These are phyloP conservation scores for Iphiclides podalirius DNA, from an alignment of 2,888 invertebrate genomes.

Conservation along the genomic window DNA sequence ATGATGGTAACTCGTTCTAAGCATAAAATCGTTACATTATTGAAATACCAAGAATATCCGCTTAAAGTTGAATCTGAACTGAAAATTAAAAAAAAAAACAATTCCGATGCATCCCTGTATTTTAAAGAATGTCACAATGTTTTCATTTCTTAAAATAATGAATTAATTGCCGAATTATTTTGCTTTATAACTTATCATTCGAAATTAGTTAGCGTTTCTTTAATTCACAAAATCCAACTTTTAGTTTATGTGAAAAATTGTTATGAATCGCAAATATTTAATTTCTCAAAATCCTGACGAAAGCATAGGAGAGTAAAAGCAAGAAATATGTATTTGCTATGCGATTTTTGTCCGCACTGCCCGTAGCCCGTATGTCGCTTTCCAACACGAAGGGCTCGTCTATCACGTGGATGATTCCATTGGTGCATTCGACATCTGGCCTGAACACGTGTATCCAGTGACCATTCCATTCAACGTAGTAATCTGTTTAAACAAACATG, in stretches of 20 bases:
- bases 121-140: conserved; percentile 2
- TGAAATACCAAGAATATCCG: not conserved
- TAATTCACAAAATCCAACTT: too few relatives aligned
- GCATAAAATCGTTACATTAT: not conserved
- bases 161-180: not conserved
- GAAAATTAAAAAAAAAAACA: conserved; percentile 1
- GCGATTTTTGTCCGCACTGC: conserved; percentile 53
- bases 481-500: conserved; percentile 81
- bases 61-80: not conserved
- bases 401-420: conserved; percentile 97
- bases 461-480: conserved; percentile 91
- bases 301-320: conserved; percentile 47
- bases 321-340: conserved; percentile 41
- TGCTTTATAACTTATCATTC: too few relatives aligned
- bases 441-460: conserved; percentile 91
- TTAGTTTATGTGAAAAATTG: too few relatives aligned
- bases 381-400: conserved; percentile 92
- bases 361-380: conserved; percentile 89
- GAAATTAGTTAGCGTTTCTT: too few relatives aligned
- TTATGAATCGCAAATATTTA: too few relatives aligned
- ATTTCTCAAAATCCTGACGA: conserved; percentile 55
- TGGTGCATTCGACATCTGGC: conserved; percentile 96
- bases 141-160: not conserved
- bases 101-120: conserved; percentile 16
- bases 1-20: not conserved